phyloP scores from a whole-genome alignment of 2,888 invertebrate species.

The Trissoscelio sp. region DNA sequence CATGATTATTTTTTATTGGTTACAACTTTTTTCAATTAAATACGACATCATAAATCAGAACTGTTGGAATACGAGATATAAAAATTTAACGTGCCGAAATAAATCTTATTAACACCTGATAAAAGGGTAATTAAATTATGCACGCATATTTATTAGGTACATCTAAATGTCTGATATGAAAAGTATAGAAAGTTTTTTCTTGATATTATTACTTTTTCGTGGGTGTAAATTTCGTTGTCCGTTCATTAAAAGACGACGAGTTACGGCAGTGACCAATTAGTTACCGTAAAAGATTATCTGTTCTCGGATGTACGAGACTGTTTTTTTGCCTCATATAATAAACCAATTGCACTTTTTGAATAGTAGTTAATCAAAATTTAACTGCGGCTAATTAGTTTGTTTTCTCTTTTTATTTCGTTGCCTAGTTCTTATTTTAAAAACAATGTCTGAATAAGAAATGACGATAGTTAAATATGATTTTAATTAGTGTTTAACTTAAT shows the following conservation, averaged over 20 bases:
- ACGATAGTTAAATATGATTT: background rate
- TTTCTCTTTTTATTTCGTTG: background rate
- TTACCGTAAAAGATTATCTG: conserved; percentile 43
- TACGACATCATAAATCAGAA: conserved; percentile 13
- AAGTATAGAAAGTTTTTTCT: conserved; percentile 22
- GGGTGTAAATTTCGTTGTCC: conserved; percentile 41
- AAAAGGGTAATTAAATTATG: conserved; percentile 45
- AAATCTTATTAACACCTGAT: conserved; percentile 55
- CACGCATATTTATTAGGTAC: conserved; percentile 45
- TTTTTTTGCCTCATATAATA: conserved; percentile 21
- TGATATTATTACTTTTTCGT: conserved; percentile 36
- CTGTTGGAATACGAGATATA: conserved; percentile 11
- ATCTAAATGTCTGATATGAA: conserved; percentile 24
- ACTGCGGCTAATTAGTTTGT: conserved; percentile 1
- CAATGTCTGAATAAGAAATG: background rate
- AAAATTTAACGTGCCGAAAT: conserved; percentile 26
- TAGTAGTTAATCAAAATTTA: conserved; percentile 25
- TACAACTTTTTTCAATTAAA: conserved; percentile 38
- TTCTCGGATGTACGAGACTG: conserved; percentile 10
- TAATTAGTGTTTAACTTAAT: conserved; percentile 7
- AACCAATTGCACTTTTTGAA: conserved; percentile 26
- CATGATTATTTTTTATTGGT: conserved; percentile 31
- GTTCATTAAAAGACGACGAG: conserved; percentile 45
- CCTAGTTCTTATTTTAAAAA: background rate
- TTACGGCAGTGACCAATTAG: conserved; percentile 46